Evolutionary conservation across 1,140 invertebrate species (phyloP).

Genomic region (Atta colombica): DNA sequence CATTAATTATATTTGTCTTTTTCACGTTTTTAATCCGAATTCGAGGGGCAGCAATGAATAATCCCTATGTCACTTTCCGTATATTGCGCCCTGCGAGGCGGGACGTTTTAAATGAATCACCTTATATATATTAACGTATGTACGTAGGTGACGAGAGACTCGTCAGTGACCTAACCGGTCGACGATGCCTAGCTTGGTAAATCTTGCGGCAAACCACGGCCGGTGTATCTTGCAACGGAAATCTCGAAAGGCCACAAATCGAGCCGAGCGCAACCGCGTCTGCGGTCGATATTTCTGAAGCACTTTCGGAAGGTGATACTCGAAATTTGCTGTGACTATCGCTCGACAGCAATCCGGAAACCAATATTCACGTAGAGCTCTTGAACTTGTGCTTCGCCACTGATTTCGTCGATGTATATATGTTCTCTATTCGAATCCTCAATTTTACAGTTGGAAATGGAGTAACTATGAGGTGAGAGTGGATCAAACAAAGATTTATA

Average conservation of each 20-base stretch:
- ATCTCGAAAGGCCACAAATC: slow-evolving; percentile 43
- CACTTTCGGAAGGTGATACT: slow-evolving; percentile 36
- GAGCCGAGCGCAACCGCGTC: background rate
- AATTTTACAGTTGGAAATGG: background rate
- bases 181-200: slow-evolving; percentile 32
- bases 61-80: background rate
- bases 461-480: background rate
- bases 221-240: slow-evolving; percentile 39
- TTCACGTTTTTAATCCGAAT: background rate
- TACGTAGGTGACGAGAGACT: slow-evolving; percentile 20
- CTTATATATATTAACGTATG: slow-evolving; percentile 43
- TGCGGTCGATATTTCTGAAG: slow-evolving; percentile 36
- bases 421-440: background rate
- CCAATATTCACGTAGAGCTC: slow-evolving; percentile 39
- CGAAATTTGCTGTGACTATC: slow-evolving; percentile 35
- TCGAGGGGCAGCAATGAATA: slow-evolving; percentile 6
- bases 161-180: background rate
- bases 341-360: slow-evolving; percentile 16
- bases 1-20: slow-evolving; percentile 3
- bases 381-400: slow-evolving; percentile 7
- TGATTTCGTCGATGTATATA: background rate
- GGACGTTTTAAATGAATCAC: too few relatives aligned
- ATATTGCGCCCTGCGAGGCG: background rate
- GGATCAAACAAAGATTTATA: background rate
- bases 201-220: slow-evolving; percentile 36